A percentile compares a stretch with the other conserved stretches of the same genome.
Conservation (phyloP, 2,113 vertebrate genomes). For the Ptyas mucosa region DNA sequence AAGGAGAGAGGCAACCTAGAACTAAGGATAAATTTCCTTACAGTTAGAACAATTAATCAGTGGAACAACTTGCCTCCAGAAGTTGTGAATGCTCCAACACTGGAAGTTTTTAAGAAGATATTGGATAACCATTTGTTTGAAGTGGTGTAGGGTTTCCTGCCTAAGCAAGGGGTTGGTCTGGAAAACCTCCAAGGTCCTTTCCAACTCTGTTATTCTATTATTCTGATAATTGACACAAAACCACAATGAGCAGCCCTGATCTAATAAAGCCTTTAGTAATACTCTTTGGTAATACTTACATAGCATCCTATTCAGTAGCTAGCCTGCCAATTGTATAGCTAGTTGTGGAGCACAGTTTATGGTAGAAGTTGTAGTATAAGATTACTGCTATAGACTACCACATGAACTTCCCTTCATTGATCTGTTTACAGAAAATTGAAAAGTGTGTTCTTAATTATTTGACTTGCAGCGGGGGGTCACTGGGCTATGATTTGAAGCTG, state of each 20-base stretch:
- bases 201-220: too few relatives aligned
- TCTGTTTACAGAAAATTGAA: background rate
- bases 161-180: too few relatives aligned
- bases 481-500: background rate
- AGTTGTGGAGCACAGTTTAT: background rate
- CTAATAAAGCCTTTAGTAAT: background rate
- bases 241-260: background rate
- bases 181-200: too few relatives aligned
- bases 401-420: background rate
- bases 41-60: too few relatives aligned
- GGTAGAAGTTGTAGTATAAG: background rate
- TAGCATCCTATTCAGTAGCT: background rate
- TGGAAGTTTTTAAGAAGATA: too few relatives aligned
- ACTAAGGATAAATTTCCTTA: too few relatives aligned
- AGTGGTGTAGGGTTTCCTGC: too few relatives aligned
- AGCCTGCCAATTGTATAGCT: background rate
- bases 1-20: too few relatives aligned
- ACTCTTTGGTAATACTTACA: background rate
- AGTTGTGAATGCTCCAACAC: too few relatives aligned
- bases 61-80: too few relatives aligned
- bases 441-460: background rate
- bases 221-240: background rate
- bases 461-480: rapidly evolving
- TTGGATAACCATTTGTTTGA: too few relatives aligned
- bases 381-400: background rate